phyloP scores from a whole-genome alignment of 2,797 vertebrate genomes.

The Hapalemur alaotrensis region DNA sequence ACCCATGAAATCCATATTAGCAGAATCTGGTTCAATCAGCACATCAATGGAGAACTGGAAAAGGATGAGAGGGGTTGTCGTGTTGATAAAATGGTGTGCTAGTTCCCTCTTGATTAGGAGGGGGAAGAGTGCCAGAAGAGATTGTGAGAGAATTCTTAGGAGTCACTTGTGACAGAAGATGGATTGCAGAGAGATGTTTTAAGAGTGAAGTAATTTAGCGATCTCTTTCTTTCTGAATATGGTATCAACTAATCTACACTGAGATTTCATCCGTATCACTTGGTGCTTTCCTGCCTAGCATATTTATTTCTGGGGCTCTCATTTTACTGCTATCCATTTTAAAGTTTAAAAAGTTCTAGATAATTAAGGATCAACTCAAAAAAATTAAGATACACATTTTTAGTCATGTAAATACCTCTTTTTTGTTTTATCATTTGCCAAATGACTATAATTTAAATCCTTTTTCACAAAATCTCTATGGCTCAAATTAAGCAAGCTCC shows the following conservation, averaged over 20 bases:
- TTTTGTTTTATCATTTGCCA: slow-evolving; percentile 48
- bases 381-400: slow-evolving; percentile 2
- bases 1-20: neutral
- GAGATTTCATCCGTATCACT: neutral
- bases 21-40: neutral
- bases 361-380: neutral
- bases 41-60: neutral
- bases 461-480: slow-evolving; percentile 15
- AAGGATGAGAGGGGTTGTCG: neutral
- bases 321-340: neutral
- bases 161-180: neutral
- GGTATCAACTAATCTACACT: neutral
- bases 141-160: slow-evolving; percentile 24
- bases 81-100: neutral
- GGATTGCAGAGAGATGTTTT: slow-evolving; percentile 52
- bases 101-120: slow-evolving; percentile 5
- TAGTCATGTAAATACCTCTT: slow-evolving; percentile 12
- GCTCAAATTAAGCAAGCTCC: slow-evolving; percentile 3
- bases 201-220: slow-evolving; percentile 47
- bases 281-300: neutral
- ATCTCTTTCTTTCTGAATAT: neutral
- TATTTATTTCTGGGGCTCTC: slow-evolving; percentile 34
- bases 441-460: slow-evolving; percentile 27
- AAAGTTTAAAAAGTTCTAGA: slow-evolving; percentile 27
- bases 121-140: slow-evolving; percentile 19